Evolutionary conservation across 2,797 vertebrate species (phyloP).

Genomic region (Muraenolepis orangiensis): DNA sequence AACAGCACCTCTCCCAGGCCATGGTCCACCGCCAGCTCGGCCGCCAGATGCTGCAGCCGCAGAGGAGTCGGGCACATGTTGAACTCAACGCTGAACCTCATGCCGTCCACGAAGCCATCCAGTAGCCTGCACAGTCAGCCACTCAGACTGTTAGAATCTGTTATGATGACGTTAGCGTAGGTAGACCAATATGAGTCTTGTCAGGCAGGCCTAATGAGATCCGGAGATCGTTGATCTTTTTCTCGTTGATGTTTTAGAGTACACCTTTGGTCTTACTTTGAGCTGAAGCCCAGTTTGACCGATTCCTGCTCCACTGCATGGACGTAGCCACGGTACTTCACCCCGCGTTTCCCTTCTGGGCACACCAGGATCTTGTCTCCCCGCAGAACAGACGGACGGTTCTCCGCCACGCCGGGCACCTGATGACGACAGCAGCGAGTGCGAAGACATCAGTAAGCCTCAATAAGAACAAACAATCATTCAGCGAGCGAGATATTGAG

Average conservation of each 20-base stretch:
- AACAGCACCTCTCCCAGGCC: slow-evolving; percentile 76
- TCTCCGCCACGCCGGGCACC: slow-evolving; percentile 90
- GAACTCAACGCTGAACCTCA: slow-evolving; percentile 86
- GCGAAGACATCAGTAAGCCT: background rate
- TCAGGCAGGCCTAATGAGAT: background rate
- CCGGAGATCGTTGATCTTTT: background rate
- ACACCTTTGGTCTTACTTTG: slow-evolving; percentile 67
- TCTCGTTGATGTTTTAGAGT: too few relatives aligned
- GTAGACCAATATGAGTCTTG: background rate
- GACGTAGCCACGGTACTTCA: slow-evolving; percentile 85
- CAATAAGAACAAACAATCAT: background rate
- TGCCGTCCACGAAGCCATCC: slow-evolving; percentile 67
- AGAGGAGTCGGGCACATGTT: slow-evolving; percentile 78
- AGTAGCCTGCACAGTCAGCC: slow-evolving; percentile 69
- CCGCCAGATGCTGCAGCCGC: slow-evolving; percentile 83
- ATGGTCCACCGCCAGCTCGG: slow-evolving; percentile 54
- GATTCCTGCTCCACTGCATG: slow-evolving; percentile 79
- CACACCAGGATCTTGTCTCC: slow-evolving; percentile 80
- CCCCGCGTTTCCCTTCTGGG: slow-evolving; percentile 14
- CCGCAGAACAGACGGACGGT: slow-evolving; percentile 84
- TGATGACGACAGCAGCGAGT: slow-evolving; percentile 38
- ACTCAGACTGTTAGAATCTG: background rate
- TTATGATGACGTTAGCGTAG: background rate
- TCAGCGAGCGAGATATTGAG: background rate
- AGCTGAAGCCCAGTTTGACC: slow-evolving; percentile 82